Evolutionary conservation across 2,113 vertebrate species (phyloP).

Genomic region (Genyomyrus donnyi): DNA sequence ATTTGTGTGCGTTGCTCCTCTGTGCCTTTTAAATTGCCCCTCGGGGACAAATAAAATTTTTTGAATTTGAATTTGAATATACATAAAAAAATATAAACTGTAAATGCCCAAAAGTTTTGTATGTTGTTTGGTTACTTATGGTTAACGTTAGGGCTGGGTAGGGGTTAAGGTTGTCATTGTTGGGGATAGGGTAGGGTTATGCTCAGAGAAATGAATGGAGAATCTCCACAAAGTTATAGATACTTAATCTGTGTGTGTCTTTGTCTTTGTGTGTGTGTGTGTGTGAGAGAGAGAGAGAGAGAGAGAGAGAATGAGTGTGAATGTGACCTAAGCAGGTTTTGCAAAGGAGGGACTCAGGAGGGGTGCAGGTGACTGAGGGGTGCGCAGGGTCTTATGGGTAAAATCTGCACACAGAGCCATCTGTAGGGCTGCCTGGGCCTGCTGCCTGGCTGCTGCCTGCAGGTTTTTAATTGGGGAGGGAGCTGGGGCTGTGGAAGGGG

Average conservation of each 20-base stretch:
- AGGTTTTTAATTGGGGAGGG: conserved; percentile 10
- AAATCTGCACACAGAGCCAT: neutral
- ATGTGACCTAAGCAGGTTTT: neutral
- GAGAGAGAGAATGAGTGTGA: neutral
- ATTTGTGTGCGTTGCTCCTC: too few species aligned
- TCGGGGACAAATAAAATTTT: too few species aligned
- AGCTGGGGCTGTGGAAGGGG: neutral
- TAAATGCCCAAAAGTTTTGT: too few species aligned
- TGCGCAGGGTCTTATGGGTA: neutral
- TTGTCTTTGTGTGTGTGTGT: neutral
- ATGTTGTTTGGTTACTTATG: too few species aligned
- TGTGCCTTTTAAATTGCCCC: too few species aligned
- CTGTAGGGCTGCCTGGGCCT: neutral
- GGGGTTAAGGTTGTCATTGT: neutral
- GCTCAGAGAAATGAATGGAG: neutral
- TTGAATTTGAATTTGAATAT: too few species aligned
- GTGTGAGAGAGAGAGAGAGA: too few species aligned
- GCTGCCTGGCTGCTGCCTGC: neutral
- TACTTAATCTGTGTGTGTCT: neutral
- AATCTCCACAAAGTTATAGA: neutral
- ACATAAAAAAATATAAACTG: too few species aligned
- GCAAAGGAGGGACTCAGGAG: neutral
- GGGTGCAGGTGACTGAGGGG: neutral
- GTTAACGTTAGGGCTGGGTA: neutral
- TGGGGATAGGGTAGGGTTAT: neutral